Percentiles rank a stretch among this genome's conserved stretches.
These are phyloP conservation scores for Masticophis lateralis DNA, from an alignment of 2,797 vertebrate species.

Conservation along the genomic window DNA sequence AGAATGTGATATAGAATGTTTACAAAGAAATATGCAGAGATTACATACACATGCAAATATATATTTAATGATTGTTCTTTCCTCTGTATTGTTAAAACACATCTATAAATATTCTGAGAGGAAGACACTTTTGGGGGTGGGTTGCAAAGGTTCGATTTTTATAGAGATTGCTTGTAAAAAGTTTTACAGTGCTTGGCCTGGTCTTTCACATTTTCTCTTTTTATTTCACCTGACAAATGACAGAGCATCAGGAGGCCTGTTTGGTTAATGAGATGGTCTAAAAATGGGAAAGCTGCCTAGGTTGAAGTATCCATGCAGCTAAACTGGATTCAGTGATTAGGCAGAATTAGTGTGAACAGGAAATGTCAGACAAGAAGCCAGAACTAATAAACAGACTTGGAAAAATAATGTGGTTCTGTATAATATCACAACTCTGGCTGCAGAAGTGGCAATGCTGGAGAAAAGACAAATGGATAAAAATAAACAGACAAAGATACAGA, in stretches of 20 bases:
- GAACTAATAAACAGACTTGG: constrained; percentile 4
- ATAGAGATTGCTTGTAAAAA: background rate
- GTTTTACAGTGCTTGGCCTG: background rate
- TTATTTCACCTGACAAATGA: constrained; percentile 3
- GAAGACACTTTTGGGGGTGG: background rate
- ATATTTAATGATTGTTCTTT: background rate
- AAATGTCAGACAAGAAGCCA: constrained; percentile 1
- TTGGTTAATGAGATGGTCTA: constrained; percentile 6
- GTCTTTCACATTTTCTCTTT: background rate
- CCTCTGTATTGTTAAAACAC: background rate
- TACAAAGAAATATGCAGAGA: background rate
- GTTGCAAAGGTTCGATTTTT: background rate
- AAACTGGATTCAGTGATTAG: background rate
- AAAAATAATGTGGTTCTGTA: background rate
- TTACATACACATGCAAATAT: too few relatives aligned
- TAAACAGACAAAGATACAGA: background rate
- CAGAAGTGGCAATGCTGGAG: background rate
- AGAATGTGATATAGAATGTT: background rate
- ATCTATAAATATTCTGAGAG: background rate
- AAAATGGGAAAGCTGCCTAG: background rate
- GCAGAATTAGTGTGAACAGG: background rate
- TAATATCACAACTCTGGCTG: constrained; percentile 3
- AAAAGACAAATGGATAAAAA: background rate
- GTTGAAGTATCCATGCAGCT: background rate
- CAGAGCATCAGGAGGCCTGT: background rate